phyloP scores from a whole-genome alignment of 2,888 invertebrate species.

The Subacronicta megacephala region DNA sequence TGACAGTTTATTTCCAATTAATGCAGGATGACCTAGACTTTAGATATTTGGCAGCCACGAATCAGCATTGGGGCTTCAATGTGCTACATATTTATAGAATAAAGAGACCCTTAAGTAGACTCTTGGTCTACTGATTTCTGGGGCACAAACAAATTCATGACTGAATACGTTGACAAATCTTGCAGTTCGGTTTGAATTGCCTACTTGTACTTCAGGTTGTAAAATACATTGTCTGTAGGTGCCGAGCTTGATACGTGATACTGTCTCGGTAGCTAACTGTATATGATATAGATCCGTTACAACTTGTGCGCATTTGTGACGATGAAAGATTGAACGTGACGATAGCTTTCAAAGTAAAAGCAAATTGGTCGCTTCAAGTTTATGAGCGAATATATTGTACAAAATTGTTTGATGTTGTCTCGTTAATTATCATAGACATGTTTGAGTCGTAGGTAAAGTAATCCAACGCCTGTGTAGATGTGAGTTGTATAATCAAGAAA shows the following conservation, averaged over 20 bases:
- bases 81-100: too few relatives aligned
- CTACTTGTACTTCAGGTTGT: neutral
- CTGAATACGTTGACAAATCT: too few relatives aligned
- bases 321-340: constrained; percentile 30
- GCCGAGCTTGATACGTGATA: neutral
- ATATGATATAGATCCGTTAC: constrained; percentile 30
- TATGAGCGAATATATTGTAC: constrained; percentile 23
- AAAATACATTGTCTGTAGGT: neutral
- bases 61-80: neutral
- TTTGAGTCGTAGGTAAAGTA: too few relatives aligned
- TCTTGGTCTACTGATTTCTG: too few relatives aligned
- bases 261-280: neutral
- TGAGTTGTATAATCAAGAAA: too few relatives aligned
- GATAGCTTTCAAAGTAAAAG: constrained; percentile 22
- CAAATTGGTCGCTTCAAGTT: constrained; percentile 26
- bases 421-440: constrained; percentile 30
- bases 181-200: too few relatives aligned
- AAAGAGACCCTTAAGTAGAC: too few relatives aligned
- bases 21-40: too few relatives aligned
- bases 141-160: too few relatives aligned
- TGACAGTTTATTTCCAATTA: too few relatives aligned
- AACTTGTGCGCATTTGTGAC: constrained; percentile 30
- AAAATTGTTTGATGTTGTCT: constrained; percentile 34
- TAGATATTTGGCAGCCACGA: too few relatives aligned
- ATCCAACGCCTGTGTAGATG: too few relatives aligned